These are phyloP conservation scores for Bujurquina vittata DNA, from an alignment of 2,113 vertebrate genomes.

Conservation along the genomic window DNA sequence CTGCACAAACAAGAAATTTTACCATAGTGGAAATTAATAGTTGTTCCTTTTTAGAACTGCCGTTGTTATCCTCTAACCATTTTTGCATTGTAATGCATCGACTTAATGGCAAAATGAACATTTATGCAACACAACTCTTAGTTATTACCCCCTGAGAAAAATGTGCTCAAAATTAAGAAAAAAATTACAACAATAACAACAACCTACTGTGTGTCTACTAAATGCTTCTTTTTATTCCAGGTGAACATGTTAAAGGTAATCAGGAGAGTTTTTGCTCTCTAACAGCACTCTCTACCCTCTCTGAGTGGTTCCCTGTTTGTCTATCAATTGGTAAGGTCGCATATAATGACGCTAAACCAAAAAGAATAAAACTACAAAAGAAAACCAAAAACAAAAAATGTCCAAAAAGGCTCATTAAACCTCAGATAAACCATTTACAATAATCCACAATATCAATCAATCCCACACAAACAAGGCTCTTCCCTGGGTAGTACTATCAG, in stretches of 20 bases:
- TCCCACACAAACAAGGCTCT: constrained; percentile 2
- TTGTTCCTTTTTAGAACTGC: not conserved
- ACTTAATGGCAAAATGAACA: not conserved
- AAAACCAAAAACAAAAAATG: not conserved
- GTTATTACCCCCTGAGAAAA: not conserved
- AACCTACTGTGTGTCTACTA: too few relatives aligned
- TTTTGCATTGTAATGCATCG: not conserved
- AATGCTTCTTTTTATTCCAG: not conserved
- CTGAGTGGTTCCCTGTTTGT: not conserved
- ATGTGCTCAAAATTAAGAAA: not conserved
- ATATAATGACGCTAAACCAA: not conserved
- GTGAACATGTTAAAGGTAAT: not conserved
- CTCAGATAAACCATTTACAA: not conserved
- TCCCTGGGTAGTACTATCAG: not conserved
- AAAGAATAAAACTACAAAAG: too few relatives aligned
- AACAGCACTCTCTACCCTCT: not conserved
- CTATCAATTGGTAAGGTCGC: not conserved
- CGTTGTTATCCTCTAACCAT: not conserved
- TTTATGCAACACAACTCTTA: not conserved
- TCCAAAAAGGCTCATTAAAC: not conserved
- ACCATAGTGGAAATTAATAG: not conserved
- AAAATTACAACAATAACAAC: too few relatives aligned
- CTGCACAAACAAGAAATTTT: not conserved
- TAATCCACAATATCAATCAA: not conserved
- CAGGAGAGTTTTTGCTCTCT: not conserved